These are phyloP conservation scores for Ariopsis seemanni DNA, from an alignment of 2,113 vertebrate genomes.

Conservation along the genomic window DNA sequence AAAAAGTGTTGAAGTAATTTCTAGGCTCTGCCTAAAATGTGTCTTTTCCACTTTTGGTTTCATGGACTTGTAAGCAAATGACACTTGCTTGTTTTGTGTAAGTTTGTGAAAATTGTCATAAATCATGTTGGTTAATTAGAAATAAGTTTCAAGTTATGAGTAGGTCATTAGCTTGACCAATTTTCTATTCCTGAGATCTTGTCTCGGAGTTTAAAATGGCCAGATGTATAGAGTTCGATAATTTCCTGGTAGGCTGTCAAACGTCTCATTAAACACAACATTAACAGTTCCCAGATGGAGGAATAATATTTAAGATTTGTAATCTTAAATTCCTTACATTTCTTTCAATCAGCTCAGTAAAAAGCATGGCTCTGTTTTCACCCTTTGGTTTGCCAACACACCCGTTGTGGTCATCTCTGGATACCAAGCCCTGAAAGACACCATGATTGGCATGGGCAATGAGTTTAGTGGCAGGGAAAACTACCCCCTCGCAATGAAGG, in stretches of 20 bases:
- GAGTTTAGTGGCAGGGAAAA: slow-evolving; percentile 55
- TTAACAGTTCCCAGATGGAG: background rate
- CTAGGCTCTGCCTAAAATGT: no score
- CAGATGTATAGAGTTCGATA: background rate
- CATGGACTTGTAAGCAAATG: no score
- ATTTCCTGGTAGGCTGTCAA: background rate
- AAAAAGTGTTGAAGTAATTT: no score
- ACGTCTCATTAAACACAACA: background rate
- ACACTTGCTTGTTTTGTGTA: no score
- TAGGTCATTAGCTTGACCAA: no score
- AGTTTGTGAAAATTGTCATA: no score
- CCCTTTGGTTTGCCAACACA: slow-evolving; percentile 55
- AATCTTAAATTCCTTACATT: background rate
- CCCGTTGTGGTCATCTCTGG: slow-evolving; percentile 60
- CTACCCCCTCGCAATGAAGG: slow-evolving; percentile 44
- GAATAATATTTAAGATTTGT: background rate
- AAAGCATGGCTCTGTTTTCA: slow-evolving; percentile 57
- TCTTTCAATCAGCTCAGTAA: slow-evolving; percentile 52
- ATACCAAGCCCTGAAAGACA: slow-evolving; percentile 53
- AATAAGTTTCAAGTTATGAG: no score
- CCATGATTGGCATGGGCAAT: slow-evolving; percentile 55
- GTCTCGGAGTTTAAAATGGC: background rate
- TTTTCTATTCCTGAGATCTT: background rate
- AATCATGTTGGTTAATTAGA: no score
- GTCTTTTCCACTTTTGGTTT: no score